phyloP scores from a whole-genome alignment of 2,888 invertebrate species.

The Ganaspis brasiliensis region DNA sequence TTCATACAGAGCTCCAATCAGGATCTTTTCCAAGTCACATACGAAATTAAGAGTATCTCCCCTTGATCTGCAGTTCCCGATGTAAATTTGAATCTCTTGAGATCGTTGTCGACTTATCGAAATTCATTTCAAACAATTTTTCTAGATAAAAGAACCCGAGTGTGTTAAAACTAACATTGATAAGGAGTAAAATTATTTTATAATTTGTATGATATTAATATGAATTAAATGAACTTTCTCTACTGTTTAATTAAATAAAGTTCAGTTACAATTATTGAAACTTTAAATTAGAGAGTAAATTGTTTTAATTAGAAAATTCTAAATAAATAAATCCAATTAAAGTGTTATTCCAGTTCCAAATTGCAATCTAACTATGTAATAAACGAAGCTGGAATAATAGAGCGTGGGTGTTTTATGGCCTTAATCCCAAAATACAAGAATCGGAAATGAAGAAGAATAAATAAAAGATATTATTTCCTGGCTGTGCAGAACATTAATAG shows the following conservation, averaged over 20 bases:
- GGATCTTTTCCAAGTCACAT: not conserved
- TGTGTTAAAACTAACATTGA: too few species aligned
- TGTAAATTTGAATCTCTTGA: not conserved
- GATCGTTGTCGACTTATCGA: too few species aligned
- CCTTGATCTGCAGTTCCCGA: not conserved
- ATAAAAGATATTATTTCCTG: not conserved
- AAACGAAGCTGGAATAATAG: constrained; percentile 5
- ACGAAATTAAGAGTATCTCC: not conserved
- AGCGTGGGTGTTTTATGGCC: not conserved
- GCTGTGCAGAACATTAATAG: not conserved
- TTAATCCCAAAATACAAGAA: constrained; percentile 10
- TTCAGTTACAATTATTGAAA: not conserved
- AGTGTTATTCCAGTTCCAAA: not conserved
- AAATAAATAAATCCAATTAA: constrained; percentile 8
- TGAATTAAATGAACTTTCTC: too few species aligned
- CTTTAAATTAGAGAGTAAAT: not conserved
- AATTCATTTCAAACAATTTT: too few species aligned
- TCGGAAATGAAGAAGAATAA: constrained; percentile 1
- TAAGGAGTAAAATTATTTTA: too few species aligned
- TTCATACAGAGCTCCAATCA: not conserved
- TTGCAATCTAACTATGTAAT: constrained; percentile 9
- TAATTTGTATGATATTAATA: too few species aligned
- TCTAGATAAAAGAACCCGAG: too few species aligned
- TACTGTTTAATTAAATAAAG: not conserved
- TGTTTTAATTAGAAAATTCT: not conserved